Evolutionary conservation across 2,113 vertebrate species (phyloP).

Genomic region (Oncorhynchus keta): DNA sequence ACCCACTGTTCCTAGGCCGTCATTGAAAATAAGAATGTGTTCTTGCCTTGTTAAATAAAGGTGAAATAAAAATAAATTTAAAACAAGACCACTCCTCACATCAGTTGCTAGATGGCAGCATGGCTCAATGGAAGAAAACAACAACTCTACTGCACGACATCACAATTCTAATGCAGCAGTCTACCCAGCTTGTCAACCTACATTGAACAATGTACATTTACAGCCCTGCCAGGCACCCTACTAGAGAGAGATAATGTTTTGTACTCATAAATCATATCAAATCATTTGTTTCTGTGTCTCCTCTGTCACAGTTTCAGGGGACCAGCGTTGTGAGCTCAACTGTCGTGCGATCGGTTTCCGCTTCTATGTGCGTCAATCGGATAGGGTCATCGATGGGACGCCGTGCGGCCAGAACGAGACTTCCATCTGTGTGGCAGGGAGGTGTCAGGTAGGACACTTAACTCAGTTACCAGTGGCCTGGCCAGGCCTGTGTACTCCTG

Average conservation of each 20-base stretch:
- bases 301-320: constrained; percentile 71
- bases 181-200: background rate
- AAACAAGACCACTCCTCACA: too few relatives aligned
- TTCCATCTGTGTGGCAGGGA: constrained; percentile 84
- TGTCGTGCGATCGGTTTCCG: constrained; percentile 90
- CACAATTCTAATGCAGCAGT: background rate
- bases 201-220: background rate
- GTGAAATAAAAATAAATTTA: too few relatives aligned
- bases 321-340: constrained; percentile 87
- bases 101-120: background rate
- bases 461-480: too few relatives aligned
- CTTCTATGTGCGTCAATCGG: constrained; percentile 89
- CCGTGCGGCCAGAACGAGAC: constrained; percentile 84
- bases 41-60: too few relatives aligned
- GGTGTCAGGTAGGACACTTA: constrained; percentile 81
- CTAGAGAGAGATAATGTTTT: too few relatives aligned
- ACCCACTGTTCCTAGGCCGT: too few relatives aligned
- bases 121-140: background rate
- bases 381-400: constrained; percentile 87
- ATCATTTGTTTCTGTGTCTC: background rate
- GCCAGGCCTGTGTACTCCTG: too few relatives aligned
- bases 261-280: too few relatives aligned
- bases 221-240: too few relatives aligned
- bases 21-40: too few relatives aligned
- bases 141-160: background rate